Percentiles rank a stretch among this genome's conserved stretches.
These are phyloP conservation scores for Limnephilus marmoratus DNA, from an alignment of 2,888 invertebrate genomes.

Conservation along the genomic window DNA sequence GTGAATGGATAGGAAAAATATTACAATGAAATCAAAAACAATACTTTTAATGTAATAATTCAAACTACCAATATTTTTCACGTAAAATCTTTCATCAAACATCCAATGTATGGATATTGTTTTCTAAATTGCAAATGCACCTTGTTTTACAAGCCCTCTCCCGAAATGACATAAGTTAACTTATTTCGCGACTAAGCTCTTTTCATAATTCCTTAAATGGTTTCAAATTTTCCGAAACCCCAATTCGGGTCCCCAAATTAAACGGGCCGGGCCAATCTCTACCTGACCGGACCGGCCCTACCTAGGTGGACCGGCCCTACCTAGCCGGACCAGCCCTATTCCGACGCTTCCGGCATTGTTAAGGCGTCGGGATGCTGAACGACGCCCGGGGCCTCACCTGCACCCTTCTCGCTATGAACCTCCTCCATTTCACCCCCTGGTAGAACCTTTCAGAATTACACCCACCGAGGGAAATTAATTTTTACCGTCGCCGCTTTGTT, in stretches of 20 bases:
- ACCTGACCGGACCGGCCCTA: conserved; percentile 18
- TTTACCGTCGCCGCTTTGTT: conserved; percentile 53
- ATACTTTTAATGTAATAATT: background rate
- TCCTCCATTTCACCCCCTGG: conserved; percentile 9
- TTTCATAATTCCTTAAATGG: conserved; percentile 28
- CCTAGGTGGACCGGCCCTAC: background rate
- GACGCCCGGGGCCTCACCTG: conserved; percentile 22
- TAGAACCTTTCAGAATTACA: conserved; percentile 51
- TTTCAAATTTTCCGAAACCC: conserved; percentile 26
- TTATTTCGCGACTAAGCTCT: background rate
- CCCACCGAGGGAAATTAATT: conserved; percentile 57
- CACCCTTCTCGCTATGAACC: conserved; percentile 5
- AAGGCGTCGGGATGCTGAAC: conserved; percentile 31
- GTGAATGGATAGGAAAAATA: background rate
- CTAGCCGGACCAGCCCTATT: conserved; percentile 15
- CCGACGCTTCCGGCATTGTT: conserved; percentile 32
- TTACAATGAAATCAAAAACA: background rate
- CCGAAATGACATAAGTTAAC: background rate
- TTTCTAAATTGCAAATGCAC: background rate
- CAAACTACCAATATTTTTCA: background rate
- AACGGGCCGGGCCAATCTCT: conserved; percentile 32
- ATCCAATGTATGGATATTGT: background rate
- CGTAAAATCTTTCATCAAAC: background rate
- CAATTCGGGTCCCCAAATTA: conserved; percentile 37
- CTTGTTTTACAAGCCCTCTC: background rate